phyloP scores from a whole-genome alignment of 2,888 invertebrate genomes.

The Meteorus colon region DNA sequence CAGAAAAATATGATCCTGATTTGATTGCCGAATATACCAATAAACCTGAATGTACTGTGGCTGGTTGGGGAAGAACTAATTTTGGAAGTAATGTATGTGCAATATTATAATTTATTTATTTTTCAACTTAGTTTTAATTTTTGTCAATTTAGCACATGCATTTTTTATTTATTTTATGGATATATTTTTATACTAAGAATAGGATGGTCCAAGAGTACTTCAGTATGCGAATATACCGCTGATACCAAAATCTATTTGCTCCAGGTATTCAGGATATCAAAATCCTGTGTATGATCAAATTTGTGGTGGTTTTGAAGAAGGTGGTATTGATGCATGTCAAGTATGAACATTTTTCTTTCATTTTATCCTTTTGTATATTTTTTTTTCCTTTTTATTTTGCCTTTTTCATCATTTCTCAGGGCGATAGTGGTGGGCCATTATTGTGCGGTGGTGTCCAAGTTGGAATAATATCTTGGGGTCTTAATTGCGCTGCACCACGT shows the following conservation, averaged over 20 bases:
- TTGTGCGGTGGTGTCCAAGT: conserved; percentile 58
- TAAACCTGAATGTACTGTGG: conserved; percentile 46
- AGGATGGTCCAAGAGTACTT: conserved; percentile 39
- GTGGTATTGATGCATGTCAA: conserved; percentile 63
- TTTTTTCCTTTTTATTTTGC: background rate
- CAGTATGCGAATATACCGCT: conserved; percentile 58
- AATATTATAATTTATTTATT: conserved; percentile 28
- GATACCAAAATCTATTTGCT: conserved; percentile 48
- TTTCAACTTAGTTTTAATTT: background rate
- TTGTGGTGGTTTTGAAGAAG: conserved; percentile 60
- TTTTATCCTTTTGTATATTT: background rate
- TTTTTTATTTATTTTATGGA: background rate
- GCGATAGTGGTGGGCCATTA: conserved; percentile 66
- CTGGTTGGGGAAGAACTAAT: conserved; percentile 57
- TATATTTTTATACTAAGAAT: background rate
- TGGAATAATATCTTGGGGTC: conserved; percentile 65
- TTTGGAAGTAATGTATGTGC: background rate
- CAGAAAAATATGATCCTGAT: conserved; percentile 44
- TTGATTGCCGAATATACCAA: conserved; percentile 48
- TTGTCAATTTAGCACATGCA: background rate
- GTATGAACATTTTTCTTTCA: conserved; percentile 46
- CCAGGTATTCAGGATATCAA: background rate
- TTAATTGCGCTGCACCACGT: conserved; percentile 58
- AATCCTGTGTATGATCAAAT: conserved; percentile 52
- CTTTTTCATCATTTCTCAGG: conserved; percentile 51